Conservation (phyloP, 2,113 vertebrate species). For the Microcebus jonahi region DNA sequence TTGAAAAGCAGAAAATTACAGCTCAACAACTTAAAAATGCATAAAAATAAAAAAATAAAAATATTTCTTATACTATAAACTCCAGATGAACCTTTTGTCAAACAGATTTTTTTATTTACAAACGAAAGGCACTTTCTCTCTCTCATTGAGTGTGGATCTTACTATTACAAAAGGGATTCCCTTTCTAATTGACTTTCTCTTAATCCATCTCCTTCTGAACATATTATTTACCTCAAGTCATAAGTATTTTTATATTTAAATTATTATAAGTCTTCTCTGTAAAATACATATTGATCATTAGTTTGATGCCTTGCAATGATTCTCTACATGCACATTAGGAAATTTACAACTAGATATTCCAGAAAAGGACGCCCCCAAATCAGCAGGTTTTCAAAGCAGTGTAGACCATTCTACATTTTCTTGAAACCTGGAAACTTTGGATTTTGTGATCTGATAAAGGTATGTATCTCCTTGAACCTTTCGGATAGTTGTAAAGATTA, state of each 20-base stretch:
- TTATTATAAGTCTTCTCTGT: background rate
- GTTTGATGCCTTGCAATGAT: background rate
- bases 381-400: background rate
- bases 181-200: background rate
- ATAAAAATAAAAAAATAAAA: background rate
- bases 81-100: background rate
- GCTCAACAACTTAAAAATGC: background rate
- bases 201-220: background rate
- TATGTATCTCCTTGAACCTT: background rate
- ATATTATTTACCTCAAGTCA: background rate
- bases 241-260: constrained; percentile 4
- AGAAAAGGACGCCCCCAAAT: background rate
- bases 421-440: background rate
- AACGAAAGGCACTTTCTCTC: background rate
- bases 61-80: background rate
- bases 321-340: background rate
- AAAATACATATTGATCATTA: background rate
- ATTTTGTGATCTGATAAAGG: background rate
- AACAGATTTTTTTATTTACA: background rate
- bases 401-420: background rate
- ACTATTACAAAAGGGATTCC: background rate
- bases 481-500: background rate
- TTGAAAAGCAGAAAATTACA: constrained; percentile 6
- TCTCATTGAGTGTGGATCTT: background rate
- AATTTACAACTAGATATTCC: background rate